A percentile compares a stretch with the other conserved stretches of the same genome.
Conservation (phyloP, 37 sponge, comb jelly and placozoan genomes). For the Lycopodina hypogea region DNA sequence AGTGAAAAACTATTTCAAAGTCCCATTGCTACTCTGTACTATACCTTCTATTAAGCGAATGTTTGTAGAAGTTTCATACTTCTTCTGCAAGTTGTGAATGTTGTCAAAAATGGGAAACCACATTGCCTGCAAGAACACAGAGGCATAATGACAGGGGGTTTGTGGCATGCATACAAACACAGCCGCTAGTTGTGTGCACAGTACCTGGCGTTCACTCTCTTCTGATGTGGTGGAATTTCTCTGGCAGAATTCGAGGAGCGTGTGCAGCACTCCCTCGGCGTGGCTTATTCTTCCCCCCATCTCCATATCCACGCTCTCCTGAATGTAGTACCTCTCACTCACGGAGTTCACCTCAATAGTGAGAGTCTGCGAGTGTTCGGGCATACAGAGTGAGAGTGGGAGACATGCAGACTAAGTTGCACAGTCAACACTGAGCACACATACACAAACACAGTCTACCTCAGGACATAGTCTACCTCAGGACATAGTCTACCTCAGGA, state of each 20-base stretch:
- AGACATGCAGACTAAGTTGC: no score
- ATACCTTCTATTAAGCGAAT: constrained; percentile 24
- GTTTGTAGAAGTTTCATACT: constrained; percentile 15
- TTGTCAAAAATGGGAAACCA: constrained; percentile 62
- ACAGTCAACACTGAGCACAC: no score
- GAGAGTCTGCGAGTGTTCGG: constrained; percentile 16
- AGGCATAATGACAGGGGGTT: background rate
- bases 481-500: no score
- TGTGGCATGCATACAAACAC: background rate
- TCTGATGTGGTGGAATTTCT: constrained; percentile 43
- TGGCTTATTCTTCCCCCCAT: constrained; percentile 7
- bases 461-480: no score
- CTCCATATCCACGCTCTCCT: constrained; percentile 23
- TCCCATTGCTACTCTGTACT: background rate
- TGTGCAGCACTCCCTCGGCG: constrained; percentile 33
- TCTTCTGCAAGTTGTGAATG: constrained; percentile 45
- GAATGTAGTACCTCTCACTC: constrained; percentile 17
- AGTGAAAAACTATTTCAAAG: background rate
- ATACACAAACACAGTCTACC: no score
- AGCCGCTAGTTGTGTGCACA: no score
- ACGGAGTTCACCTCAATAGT: constrained; percentile 9
- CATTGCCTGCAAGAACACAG: constrained; percentile 28
- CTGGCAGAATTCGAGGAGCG: constrained; percentile 66
- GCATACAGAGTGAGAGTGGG: no score
- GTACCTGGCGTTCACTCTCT: constrained; percentile 44